phyloP scores from a whole-genome alignment of 1,140 invertebrate genomes.

The Pollicipes pollicipes region DNA sequence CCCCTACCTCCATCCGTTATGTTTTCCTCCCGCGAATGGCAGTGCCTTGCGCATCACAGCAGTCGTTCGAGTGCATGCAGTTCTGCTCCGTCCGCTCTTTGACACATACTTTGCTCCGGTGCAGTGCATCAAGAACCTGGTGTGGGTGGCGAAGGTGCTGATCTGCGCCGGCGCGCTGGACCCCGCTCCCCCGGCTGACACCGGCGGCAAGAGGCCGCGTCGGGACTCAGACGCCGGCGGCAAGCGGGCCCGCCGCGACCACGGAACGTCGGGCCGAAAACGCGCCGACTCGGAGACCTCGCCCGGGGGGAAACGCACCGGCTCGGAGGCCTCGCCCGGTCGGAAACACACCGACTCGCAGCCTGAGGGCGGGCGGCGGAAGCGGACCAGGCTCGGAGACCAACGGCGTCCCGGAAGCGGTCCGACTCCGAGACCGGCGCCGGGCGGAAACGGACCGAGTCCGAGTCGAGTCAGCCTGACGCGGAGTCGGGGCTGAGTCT shows the following conservation, averaged over 20 bases:
- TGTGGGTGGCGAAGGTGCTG: not conserved
- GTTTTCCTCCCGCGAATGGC: too few relatives aligned
- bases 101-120: too few relatives aligned
- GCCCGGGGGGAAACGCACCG: not conserved
- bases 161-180: not conserved
- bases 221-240: not conserved
- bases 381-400: not conserved
- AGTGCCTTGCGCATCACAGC: too few relatives aligned
- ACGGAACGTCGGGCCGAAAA: not conserved
- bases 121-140: conserved; percentile 5
- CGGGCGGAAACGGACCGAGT: not conserved
- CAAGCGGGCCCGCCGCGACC: not conserved
- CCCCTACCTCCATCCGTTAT: too few relatives aligned
- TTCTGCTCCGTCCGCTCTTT: too few relatives aligned
- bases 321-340: not conserved
- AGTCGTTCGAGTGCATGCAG: too few relatives aligned
- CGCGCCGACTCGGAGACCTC: not conserved
- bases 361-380: not conserved
- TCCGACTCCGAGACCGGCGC: not conserved
- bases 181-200: not conserved
- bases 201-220: not conserved
- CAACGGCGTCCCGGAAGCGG: not conserved
- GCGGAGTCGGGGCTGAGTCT: not conserved
- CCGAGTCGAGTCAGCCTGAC: not conserved
- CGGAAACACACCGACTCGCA: not conserved